phyloP scores from a whole-genome alignment of 2,888 invertebrate species.

The Cheilosia pagana region DNA sequence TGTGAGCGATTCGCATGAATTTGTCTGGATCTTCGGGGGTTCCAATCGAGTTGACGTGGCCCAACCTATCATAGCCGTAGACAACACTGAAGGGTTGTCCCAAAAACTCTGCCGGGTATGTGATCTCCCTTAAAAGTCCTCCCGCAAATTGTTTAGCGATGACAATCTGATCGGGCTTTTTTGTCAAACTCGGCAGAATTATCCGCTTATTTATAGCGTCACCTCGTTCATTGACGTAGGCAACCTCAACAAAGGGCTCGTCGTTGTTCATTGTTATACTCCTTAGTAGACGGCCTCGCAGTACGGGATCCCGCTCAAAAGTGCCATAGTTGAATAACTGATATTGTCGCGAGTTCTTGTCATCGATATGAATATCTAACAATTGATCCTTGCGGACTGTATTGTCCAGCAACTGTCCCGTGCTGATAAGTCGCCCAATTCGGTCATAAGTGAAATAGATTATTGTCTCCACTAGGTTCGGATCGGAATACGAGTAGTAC shows the following conservation, averaged over 20 bases:
- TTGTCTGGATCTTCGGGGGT: slow-evolving; percentile 2
- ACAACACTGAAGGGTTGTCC: slow-evolving; percentile 12
- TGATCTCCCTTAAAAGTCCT: slow-evolving; percentile 9
- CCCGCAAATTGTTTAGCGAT: slow-evolving; percentile 16
- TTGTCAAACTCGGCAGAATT: slow-evolving; percentile 5
- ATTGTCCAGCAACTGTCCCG: slow-evolving; percentile 18
- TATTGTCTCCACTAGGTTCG: slow-evolving; percentile 11
- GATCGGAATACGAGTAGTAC: slow-evolving; percentile 21
- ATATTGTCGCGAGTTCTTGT: slow-evolving; percentile 2
- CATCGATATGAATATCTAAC: not conserved
- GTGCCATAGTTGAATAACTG: slow-evolving; percentile 35
- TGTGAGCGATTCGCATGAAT: slow-evolving; percentile 25
- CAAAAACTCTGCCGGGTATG: slow-evolving; percentile 24
- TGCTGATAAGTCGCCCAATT: slow-evolving; percentile 5
- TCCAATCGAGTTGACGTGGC: slow-evolving; percentile 35
- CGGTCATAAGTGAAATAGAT: slow-evolving; percentile 45
- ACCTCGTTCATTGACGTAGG: not conserved
- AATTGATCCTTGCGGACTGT: slow-evolving; percentile 14
- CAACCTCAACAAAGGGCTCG: slow-evolving; percentile 38
- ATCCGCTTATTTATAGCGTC: slow-evolving; percentile 15
- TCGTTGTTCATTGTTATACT: slow-evolving; percentile 35
- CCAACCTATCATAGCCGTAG: slow-evolving; percentile 39
- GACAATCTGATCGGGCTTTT: slow-evolving; percentile 13
- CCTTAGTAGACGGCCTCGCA: slow-evolving; percentile 38
- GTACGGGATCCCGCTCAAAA: slow-evolving; percentile 36